phyloP scores from a whole-genome alignment of 1,140 invertebrate species.

The Chionoecetes opilio region DNA sequence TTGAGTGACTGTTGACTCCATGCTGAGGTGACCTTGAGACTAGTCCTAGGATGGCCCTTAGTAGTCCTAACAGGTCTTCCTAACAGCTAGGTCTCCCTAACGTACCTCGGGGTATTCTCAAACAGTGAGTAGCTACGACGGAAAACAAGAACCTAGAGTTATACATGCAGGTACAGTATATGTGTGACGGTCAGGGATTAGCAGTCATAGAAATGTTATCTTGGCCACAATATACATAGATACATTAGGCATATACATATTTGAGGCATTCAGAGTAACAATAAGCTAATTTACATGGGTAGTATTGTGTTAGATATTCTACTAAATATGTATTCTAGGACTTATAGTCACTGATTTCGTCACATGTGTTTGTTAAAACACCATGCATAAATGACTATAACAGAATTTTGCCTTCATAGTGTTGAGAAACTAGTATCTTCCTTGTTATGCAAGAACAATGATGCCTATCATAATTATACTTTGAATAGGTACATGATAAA shows the following conservation, averaged over 20 bases:
- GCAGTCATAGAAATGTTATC: conserved; percentile 57
- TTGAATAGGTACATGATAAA: not conserved
- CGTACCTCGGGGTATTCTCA: conserved; percentile 80
- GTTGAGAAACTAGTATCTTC: not conserved
- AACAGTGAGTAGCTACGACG: conserved; percentile 79
- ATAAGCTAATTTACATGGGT: conserved; percentile 25
- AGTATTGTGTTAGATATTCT: not conserved
- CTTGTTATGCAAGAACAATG: not conserved
- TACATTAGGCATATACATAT: conserved; percentile 9
- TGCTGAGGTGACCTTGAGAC: conserved; percentile 73
- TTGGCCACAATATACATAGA: conserved; percentile 18
- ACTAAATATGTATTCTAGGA: conserved; percentile 66
- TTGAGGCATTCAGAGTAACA: conserved; percentile 31
- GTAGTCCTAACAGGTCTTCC: conserved; percentile 76
- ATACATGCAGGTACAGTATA: conserved; percentile 77
- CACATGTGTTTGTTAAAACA: conserved; percentile 61
- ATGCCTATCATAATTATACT: not conserved
- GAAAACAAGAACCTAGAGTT: conserved; percentile 79
- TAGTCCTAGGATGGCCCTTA: conserved; percentile 65
- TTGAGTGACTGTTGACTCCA: conserved; percentile 43
- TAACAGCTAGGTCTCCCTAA: conserved; percentile 75
- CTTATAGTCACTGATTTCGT: conserved; percentile 64
- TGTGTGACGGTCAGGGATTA: conserved; percentile 75
- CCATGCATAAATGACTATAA: conserved; percentile 66
- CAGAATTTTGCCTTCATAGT: not conserved